phyloP scores from a whole-genome alignment of 2,113 vertebrate genomes.

The Machaerirhynchus nigripectus region DNA sequence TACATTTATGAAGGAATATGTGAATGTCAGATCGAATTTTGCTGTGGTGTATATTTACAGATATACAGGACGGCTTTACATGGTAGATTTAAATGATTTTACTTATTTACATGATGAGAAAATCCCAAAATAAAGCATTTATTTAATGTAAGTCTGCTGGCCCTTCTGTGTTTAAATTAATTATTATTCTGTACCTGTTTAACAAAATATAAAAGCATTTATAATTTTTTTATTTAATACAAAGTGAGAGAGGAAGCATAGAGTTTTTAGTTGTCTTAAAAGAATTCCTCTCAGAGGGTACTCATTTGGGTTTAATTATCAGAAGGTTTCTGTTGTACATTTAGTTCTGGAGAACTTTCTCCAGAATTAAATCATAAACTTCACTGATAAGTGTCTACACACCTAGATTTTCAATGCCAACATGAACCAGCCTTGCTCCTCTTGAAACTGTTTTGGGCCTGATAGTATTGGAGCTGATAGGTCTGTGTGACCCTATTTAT shows the following conservation, averaged over 20 bases:
- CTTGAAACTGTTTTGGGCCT: background rate
- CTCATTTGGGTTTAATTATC: background rate
- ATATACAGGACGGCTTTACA: background rate
- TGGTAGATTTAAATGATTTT: background rate
- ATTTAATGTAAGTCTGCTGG: background rate
- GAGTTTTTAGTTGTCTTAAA: background rate
- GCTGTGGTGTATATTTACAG: background rate
- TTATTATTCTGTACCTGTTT: background rate
- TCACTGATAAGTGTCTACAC: background rate
- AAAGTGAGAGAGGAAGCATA: background rate
- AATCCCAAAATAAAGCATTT: background rate
- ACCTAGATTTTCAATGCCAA: background rate
- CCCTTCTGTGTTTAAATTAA: background rate
- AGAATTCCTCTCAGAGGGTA: background rate
- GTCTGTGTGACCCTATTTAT: background rate
- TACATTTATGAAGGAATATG: background rate
- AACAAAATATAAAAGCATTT: background rate
- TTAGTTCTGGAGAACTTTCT: background rate
- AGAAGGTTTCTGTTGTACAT: background rate
- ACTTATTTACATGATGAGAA: background rate
- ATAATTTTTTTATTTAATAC: background rate
- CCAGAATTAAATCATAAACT: background rate
- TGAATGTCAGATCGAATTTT: background rate
- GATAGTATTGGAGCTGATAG: background rate
- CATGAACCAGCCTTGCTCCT: background rate